Evolutionary conservation across 2,888 invertebrate species (phyloP).

Genomic region (Octodonta nipae): DNA sequence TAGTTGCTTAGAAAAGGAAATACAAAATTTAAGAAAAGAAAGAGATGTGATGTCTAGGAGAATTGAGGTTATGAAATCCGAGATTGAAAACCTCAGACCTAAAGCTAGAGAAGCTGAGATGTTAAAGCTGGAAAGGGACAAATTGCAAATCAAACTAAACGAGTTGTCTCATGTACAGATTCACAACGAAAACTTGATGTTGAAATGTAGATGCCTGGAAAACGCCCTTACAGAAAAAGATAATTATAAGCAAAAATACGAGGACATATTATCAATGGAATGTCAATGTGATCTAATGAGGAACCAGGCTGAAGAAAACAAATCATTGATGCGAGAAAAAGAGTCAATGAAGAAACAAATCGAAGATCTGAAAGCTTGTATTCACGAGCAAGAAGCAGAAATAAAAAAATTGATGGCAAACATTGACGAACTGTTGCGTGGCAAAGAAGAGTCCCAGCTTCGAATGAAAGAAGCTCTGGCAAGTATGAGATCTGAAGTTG

Average conservation of each 20-base stretch:
- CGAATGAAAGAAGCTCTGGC: constrained; percentile 11
- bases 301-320: constrained; percentile 23
- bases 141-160: constrained; percentile 22
- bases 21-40: constrained; percentile 16
- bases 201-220: constrained; percentile 22
- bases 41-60: constrained; percentile 17
- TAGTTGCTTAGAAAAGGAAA: constrained; percentile 15
- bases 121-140: constrained; percentile 28
- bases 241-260: constrained; percentile 26
- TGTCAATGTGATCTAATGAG: constrained; percentile 23
- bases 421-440: constrained; percentile 36
- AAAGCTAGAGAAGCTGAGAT: constrained; percentile 27
- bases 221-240: constrained; percentile 28
- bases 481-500: constrained; percentile 26
- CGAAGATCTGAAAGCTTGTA: constrained; percentile 41
- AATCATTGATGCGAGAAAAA: constrained; percentile 34
- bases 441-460: constrained; percentile 27
- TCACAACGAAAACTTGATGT: constrained; percentile 23
- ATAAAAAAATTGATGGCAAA: constrained; percentile 40
- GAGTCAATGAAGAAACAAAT: constrained; percentile 39
- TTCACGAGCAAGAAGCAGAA: constrained; percentile 45
- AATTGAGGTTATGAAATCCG: constrained; percentile 17
- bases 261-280: constrained; percentile 22
- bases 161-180: constrained; percentile 25
- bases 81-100: constrained; percentile 15